Conservation (phyloP, 2,888 invertebrate species). For the Melieria crassipennis region DNA sequence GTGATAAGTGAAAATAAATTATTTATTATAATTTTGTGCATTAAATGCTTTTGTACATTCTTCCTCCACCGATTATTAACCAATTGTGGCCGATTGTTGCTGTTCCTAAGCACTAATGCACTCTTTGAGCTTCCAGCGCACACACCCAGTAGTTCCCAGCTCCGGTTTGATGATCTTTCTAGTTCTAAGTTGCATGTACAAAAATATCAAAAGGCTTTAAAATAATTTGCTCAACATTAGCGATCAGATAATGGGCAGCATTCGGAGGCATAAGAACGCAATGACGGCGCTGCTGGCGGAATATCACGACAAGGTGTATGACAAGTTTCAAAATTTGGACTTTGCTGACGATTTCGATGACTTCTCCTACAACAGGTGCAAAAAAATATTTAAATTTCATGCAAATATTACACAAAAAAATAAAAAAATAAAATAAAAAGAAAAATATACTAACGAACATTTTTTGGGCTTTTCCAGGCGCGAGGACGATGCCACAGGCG, state of each 20-base stretch:
- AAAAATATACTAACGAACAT: background rate
- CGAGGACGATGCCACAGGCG: slow-evolving; percentile 72
- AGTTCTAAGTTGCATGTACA: no score
- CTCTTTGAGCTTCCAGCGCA: no score
- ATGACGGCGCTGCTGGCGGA: slow-evolving; percentile 78
- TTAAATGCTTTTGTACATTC: no score
- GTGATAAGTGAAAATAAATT: no score
- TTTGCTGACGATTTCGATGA: slow-evolving; percentile 64
- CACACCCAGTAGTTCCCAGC: slow-evolving; percentile 20
- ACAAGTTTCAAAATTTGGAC: slow-evolving; percentile 53
- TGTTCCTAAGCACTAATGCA: no score
- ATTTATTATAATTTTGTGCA: no score
- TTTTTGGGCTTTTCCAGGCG: slow-evolving; percentile 65
- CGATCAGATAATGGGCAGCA: slow-evolving; percentile 75
- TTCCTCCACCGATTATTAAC: no score
- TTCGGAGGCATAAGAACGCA: slow-evolving; percentile 75
- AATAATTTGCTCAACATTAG: slow-evolving; percentile 59
- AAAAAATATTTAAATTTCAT: background rate
- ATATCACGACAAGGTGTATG: slow-evolving; percentile 69
- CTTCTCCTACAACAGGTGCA: slow-evolving; percentile 56
- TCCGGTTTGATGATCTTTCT: background rate
- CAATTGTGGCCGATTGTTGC: no score
- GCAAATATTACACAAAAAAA: no score
- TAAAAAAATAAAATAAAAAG: no score
- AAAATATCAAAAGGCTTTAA: no score